phyloP scores from a whole-genome alignment of 2,113 vertebrate genomes.

The Zingel zingel region DNA sequence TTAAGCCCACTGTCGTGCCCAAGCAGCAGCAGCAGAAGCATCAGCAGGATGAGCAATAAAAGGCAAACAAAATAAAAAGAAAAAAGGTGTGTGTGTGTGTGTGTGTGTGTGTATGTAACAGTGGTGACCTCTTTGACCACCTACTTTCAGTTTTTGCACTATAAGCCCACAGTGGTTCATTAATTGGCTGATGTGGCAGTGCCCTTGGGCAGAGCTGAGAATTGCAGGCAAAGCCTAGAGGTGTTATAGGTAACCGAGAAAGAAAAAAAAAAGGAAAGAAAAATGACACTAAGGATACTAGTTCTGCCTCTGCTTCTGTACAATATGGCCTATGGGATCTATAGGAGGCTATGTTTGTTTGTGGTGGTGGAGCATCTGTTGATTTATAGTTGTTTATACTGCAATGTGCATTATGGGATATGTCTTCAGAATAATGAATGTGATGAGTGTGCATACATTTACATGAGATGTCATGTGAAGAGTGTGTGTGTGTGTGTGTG shows the following conservation, averaged over 20 bases:
- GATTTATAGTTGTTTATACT: conserved; percentile 1
- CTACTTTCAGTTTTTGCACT: conserved; percentile 35
- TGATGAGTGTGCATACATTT: not conserved
- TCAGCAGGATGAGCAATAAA: conserved; percentile 25
- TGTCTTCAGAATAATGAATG: conserved; percentile 4
- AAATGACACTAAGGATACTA: not conserved
- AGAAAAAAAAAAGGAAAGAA: not conserved
- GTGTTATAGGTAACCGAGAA: not conserved
- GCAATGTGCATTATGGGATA: conserved; percentile 3
- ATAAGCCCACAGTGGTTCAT: conserved; percentile 31
- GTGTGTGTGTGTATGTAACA: not conserved
- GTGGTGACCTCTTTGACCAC: conserved; percentile 41
- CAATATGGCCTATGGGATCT: not conserved
- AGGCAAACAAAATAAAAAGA: conserved; percentile 2
- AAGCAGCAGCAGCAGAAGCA: not conserved
- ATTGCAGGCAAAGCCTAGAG: conserved; percentile 15
- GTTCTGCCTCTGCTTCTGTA: not conserved
- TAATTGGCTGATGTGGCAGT: conserved; percentile 47
- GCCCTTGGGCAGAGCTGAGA: conserved; percentile 34
- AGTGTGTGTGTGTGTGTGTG: conserved; percentile 2
- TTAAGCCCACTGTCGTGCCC: not conserved
- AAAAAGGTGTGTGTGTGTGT: conserved; percentile 7
- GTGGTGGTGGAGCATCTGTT: not conserved
- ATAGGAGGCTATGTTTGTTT: not conserved
- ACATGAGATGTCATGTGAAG: not conserved